phyloP scores from a whole-genome alignment of 2,797 vertebrate genomes.

The Chlorospingus semifuscus region DNA sequence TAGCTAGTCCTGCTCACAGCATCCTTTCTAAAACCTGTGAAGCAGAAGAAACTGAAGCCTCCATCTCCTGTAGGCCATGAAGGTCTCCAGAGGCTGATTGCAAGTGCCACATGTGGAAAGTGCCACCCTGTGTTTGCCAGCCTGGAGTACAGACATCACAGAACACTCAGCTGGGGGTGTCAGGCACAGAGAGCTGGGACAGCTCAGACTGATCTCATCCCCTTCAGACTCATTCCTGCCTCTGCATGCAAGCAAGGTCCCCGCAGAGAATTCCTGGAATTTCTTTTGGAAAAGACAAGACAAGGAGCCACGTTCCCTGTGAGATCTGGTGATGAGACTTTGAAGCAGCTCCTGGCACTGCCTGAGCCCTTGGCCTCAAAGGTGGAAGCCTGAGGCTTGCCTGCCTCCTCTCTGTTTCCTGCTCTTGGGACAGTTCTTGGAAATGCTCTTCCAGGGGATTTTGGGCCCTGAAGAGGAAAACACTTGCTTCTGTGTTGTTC shows the following conservation, averaged over 20 bases:
- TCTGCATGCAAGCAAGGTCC: fast-evolving
- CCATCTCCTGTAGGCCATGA: fast-evolving
- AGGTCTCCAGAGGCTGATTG: background rate
- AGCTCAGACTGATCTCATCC: background rate
- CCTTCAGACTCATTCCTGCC: background rate
- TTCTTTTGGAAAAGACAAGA: background rate
- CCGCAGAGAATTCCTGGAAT: background rate
- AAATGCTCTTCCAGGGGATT: background rate
- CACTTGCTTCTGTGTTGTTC: background rate
- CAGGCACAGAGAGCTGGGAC: background rate
- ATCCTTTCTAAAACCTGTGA: background rate
- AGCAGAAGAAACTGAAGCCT: background rate
- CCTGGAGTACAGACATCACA: background rate
- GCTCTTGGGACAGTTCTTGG: background rate
- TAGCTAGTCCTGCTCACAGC: background rate
- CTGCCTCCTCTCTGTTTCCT: background rate
- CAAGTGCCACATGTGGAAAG: fast-evolving
- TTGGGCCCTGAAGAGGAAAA: background rate
- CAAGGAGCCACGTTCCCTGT: fast-evolving
- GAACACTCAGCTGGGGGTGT: fast-evolving
- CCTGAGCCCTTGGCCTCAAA: background rate
- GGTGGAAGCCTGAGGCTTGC: background rate
- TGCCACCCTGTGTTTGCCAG: background rate
- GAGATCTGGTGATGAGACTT: background rate
- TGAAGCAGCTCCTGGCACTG: background rate